phyloP scores from a whole-genome alignment of 2,888 invertebrate genomes.

The Caenorhabditis wallacei region DNA sequence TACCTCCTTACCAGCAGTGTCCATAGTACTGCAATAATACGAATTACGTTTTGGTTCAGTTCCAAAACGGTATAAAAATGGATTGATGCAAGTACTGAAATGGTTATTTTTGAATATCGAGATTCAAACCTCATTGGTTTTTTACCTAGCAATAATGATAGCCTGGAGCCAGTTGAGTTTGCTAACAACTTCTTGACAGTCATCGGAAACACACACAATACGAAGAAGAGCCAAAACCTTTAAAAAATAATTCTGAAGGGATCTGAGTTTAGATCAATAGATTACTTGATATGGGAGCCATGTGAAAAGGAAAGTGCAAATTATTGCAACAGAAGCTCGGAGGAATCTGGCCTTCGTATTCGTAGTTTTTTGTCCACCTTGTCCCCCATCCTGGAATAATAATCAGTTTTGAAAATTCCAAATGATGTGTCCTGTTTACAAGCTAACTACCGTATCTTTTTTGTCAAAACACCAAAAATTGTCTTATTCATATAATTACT shows the following conservation, averaged over 20 bases:
- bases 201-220: conserved; percentile 74
- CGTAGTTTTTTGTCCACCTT: conserved; percentile 57
- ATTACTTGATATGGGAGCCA: conserved; percentile 78
- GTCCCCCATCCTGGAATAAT: conserved; percentile 65
- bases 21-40: conserved; percentile 62
- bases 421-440: too few species aligned
- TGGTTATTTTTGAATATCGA: too few species aligned
- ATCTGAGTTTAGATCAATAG: background rate
- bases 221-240: conserved; percentile 78
- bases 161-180: conserved; percentile 79
- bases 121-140: background rate
- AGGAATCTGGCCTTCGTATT: conserved; percentile 76
- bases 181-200: conserved; percentile 69
- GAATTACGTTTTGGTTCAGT: conserved; percentile 62
- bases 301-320: conserved; percentile 77
- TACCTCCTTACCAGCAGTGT: conserved; percentile 70
- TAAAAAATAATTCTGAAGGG: background rate
- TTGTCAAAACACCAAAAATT: too few species aligned
- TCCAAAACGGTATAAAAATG: conserved; percentile 76
- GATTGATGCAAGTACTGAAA: conserved; percentile 77
- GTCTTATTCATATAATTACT: background rate
- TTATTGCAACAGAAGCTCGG: conserved; percentile 76
- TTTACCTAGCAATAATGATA: conserved; percentile 78
- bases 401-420: background rate
- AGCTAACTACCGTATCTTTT: background rate